Evolutionary conservation across 2,113 vertebrate species (phyloP).

Genomic region (Caracal caracal): DNA sequence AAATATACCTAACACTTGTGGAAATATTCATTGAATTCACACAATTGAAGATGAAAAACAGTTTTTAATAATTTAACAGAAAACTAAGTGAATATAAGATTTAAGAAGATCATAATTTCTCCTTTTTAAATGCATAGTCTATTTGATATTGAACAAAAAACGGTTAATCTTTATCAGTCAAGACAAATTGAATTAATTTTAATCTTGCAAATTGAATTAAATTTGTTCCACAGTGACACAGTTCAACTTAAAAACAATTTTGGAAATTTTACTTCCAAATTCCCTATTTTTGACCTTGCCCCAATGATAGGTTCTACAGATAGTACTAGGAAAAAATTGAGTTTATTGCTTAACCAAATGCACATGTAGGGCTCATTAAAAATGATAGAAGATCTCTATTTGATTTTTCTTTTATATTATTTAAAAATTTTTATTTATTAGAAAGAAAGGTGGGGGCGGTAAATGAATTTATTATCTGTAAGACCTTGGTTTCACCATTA

Average conservation of each 20-base stretch:
- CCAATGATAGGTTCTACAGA: not conserved
- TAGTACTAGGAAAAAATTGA: not conserved
- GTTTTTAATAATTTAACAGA: conserved; percentile 3
- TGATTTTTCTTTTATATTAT: not conserved
- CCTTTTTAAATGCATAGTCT: not conserved
- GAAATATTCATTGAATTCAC: not conserved
- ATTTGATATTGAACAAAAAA: not conserved
- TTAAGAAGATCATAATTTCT: not conserved
- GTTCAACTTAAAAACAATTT: not conserved
- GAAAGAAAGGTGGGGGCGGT: not conserved
- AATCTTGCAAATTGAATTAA: not conserved
- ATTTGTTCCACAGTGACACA: not conserved
- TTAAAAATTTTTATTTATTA: conserved; percentile 5
- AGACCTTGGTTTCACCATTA: not conserved
- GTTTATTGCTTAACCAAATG: not conserved
- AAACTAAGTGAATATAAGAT: not conserved
- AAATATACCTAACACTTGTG: not conserved
- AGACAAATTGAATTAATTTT: not conserved
- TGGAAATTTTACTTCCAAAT: not conserved
- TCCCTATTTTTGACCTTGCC: not conserved
- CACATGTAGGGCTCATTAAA: not conserved
- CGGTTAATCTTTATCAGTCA: not conserved
- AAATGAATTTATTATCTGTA: conserved; percentile 3
- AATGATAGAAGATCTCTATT: conserved; percentile 3
- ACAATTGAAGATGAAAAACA: not conserved